Percentiles rank a stretch among this genome's conserved stretches.
Conservation (phyloP, 1,140 invertebrate species). For the Bombyx mori region ASM3026992v2 NC_085126.1:11152501-11153000, state of each 20-base stretch:
- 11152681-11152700: conserved; percentile 76
- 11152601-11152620: conserved; percentile 86
- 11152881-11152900: conserved; percentile 41
- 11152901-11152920: conserved; percentile 29
- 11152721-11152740: conserved; percentile 89
- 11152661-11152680: conserved; percentile 72
- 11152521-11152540: conserved; percentile 84
- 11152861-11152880: conserved; percentile 21
- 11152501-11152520: conserved; percentile 81
- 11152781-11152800: conserved; percentile 86
- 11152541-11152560: conserved; percentile 86
- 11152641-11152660: conserved; percentile 71
- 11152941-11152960: conserved; percentile 80
- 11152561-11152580: conserved; percentile 90
- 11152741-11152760: conserved; percentile 93
- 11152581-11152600: conserved; percentile 91
- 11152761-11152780: conserved; percentile 89
- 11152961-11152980: conserved; percentile 85
- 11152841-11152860: conserved; percentile 38
- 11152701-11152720: conserved; percentile 87
- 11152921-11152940: conserved; percentile 85
- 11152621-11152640: conserved; percentile 76
- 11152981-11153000: conserved; percentile 75
- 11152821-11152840: conserved; percentile 55
- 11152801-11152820: conserved; percentile 72